phyloP scores from a whole-genome alignment of 2,888 invertebrate species.

The Ephialtes manifestator region DNA sequence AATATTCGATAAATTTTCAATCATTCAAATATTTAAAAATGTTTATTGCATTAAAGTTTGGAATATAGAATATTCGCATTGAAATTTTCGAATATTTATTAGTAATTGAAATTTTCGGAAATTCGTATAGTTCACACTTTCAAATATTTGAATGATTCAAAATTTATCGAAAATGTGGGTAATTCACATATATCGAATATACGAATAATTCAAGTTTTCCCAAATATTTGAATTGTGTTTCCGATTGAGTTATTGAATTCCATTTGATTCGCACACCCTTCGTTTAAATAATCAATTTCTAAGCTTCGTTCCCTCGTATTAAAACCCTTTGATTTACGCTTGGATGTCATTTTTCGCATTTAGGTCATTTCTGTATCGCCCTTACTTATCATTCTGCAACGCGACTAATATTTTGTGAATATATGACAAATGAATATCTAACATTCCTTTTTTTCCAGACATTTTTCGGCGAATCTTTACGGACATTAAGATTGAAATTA shows the following conservation, averaged over 20 bases:
- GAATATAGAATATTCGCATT: neutral
- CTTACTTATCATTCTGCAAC: neutral
- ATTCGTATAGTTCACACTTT: too few species aligned
- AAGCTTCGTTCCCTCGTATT: conserved; percentile 1
- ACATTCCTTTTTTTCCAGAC: conserved; percentile 17
- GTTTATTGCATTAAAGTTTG: too few species aligned
- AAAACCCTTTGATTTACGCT: conserved; percentile 47
- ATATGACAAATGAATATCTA: conserved; percentile 4
- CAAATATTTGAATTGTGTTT: neutral
- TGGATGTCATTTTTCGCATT: conserved; percentile 16
- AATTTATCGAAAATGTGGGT: neutral
- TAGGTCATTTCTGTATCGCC: neutral
- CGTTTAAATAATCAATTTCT: neutral
- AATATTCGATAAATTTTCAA: neutral
- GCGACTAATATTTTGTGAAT: conserved; percentile 1
- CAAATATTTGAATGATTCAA: neutral
- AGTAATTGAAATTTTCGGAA: neutral
- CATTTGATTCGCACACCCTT: neutral
- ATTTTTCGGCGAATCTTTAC: conserved; percentile 62
- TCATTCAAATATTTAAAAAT: neutral
- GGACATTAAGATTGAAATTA: conserved; percentile 32
- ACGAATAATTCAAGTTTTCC: neutral
- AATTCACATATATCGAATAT: neutral
- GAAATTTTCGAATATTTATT: neutral
- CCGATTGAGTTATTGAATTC: neutral